A percentile compares a stretch with the other conserved stretches of the same genome.
Conservation (phyloP, 2,113 vertebrate genomes). For the Crypturellus undulatus region DNA sequence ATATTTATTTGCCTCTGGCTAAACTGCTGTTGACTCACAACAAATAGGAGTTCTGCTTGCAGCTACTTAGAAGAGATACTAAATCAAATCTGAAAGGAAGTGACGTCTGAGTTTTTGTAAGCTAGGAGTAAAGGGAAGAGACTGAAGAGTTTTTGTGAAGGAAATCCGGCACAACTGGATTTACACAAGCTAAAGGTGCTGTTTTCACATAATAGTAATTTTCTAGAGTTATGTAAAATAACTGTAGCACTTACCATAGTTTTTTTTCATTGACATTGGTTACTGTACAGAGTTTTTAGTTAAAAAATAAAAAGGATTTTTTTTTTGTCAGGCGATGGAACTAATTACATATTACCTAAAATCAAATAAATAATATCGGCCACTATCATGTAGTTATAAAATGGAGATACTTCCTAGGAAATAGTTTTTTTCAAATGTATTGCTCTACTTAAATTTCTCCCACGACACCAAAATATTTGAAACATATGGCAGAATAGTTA, state of each 20-base stretch:
- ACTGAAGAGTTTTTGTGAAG: neutral
- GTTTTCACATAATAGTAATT: neutral
- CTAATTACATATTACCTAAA: neutral
- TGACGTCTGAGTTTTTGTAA: neutral
- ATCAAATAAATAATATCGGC: neutral
- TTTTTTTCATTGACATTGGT: neutral
- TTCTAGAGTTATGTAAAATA: neutral
- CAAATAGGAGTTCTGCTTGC: neutral
- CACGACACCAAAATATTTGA: neutral
- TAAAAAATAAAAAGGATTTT: neutral
- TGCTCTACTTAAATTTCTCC: neutral
- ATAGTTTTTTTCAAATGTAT: neutral
- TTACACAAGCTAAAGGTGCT: neutral
- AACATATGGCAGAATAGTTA: neutral
- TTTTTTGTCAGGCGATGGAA: neutral
- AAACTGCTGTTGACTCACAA: neutral
- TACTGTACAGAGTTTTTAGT: neutral
- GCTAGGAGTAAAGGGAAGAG: neutral
- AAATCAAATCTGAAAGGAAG: neutral
- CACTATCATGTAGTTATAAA: neutral
- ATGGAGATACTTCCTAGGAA: neutral
- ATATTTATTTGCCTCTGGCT: rapidly evolving
- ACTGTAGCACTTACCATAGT: neutral
- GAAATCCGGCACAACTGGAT: neutral
- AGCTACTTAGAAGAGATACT: neutral